Evolutionary conservation across 2,888 invertebrate genomes (phyloP).

Genomic region (Cynaeus angustus): DNA sequence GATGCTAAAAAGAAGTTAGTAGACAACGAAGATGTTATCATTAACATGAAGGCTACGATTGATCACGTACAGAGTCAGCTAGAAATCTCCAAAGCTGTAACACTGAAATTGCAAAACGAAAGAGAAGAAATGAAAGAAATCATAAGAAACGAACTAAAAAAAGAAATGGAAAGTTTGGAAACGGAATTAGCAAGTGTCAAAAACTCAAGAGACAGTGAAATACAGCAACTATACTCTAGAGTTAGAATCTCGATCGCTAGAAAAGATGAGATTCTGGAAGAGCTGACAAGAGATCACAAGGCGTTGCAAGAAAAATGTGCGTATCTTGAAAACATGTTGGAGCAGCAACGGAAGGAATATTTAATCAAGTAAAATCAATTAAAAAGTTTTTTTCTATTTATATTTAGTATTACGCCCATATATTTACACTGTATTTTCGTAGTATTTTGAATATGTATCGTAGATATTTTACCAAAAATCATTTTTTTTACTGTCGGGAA

Average conservation of each 20-base stretch:
- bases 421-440: not conserved
- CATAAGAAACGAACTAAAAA: conserved; percentile 78
- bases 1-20: conserved; percentile 79
- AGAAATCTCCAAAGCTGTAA: conserved; percentile 65
- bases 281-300: conserved; percentile 81
- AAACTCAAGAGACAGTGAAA: conserved; percentile 81
- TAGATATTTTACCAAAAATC: no score
- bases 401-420: not conserved
- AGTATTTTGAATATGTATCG: no score
- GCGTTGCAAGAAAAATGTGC: conserved; percentile 82
- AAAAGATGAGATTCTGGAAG: conserved; percentile 84
- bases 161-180: conserved; percentile 77
- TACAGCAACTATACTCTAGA: conserved; percentile 87
- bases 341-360: conserved; percentile 85
- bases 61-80: conserved; percentile 81
- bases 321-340: conserved; percentile 83
- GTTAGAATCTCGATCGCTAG: conserved; percentile 87
- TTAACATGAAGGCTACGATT: conserved; percentile 75
- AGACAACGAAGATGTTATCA: conserved; percentile 78
- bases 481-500: no score
- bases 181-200: conserved; percentile 77
- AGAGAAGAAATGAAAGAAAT: conserved; percentile 75
- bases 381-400: no score
- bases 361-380: conserved; percentile 64
- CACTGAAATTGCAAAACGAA: conserved; percentile 74